phyloP scores from a whole-genome alignment of 2,888 invertebrate species.

The Emmelina monodactyla region DNA sequence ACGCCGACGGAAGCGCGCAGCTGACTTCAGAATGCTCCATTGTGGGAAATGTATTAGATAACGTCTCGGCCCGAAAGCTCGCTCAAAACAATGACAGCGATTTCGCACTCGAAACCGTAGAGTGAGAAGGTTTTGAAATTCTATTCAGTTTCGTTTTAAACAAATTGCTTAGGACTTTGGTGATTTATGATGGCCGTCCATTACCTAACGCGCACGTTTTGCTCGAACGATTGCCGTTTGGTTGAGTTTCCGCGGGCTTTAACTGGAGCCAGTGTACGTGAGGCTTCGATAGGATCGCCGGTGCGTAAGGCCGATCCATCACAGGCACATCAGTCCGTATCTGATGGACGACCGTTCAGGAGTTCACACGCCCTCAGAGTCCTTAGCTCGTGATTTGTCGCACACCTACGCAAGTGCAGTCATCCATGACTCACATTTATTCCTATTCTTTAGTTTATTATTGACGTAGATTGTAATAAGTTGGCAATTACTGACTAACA shows the following conservation, averaged over 20 bases:
- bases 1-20: constrained; percentile 50
- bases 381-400: constrained; percentile 28
- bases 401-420: constrained; percentile 32
- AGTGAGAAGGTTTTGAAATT: constrained; percentile 43
- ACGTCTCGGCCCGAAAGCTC: constrained; percentile 45
- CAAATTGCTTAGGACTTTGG: no score
- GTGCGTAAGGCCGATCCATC: constrained; percentile 47
- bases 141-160: no score
- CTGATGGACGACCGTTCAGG: constrained; percentile 14
- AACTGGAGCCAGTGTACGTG: constrained; percentile 23
- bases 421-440: constrained; percentile 29
- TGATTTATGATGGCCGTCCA: no score
- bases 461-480: no score
- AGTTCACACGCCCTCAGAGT: constrained; percentile 43
- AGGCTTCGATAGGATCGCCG: constrained; percentile 37
- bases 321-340: constrained; percentile 21
- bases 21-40: constrained; percentile 35
- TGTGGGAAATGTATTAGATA: constrained; percentile 53
- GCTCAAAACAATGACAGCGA: constrained; percentile 41
- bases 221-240: not conserved
- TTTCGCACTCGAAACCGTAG: constrained; percentile 36
- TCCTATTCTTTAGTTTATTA: no score
- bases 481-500: no score
- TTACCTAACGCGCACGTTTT: not conserved
- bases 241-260: constrained; percentile 14